Evolutionary conservation across 1,140 invertebrate genomes (phyloP), one percentile per base, ranked within the genome.

Genomic region (Drosophila lini): DNA sequence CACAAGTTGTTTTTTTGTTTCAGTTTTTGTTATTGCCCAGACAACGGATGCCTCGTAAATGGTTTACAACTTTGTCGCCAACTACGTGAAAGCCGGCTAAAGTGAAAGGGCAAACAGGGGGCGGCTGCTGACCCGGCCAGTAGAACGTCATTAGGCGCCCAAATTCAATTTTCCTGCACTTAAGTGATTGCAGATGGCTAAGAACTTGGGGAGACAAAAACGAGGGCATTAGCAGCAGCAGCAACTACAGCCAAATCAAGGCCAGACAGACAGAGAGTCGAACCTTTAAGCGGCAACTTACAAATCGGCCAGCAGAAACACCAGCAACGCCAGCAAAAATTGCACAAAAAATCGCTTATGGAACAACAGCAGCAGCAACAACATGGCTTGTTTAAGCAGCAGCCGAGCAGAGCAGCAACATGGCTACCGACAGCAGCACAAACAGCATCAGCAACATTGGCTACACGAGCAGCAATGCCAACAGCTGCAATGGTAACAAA

Each of bases 161-260:
- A 80, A 86, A 86, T 86, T 86, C 75, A 81, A 86, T 86, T 86
- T 88, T 63, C 63, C 55, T 86, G 75, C 83, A 82, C 62, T 86
- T 78, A 74, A 73, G 71, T 62, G 76, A 48, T 58, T 70, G 52
- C 65, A 70, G 70, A 57, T 48, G 68, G 50, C 77, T 75, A 67
- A 59, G 28, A 64, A 73, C 70, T 58, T 74, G 50, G 19, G 15
- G 6, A 28, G 11, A 60, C 40, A 60, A 61, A 48, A 38, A 25
- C 31, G 34, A 34, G 44, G 47, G 61, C 45, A 68, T 68, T 65
- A 47, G 41, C 59, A 75, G 45, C 45, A 53, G 52, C 42, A 58
- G 60, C 44, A 41, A 34, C 60, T 28, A 9, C 31, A 22, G 19
- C 36, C 48, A 40, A 70, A 59, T 53, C 78, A 62, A 70, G 55